Base-by-base conservation (phyloP, 2,113 vertebrate genomes). In the Micromys minutus region DNA sequence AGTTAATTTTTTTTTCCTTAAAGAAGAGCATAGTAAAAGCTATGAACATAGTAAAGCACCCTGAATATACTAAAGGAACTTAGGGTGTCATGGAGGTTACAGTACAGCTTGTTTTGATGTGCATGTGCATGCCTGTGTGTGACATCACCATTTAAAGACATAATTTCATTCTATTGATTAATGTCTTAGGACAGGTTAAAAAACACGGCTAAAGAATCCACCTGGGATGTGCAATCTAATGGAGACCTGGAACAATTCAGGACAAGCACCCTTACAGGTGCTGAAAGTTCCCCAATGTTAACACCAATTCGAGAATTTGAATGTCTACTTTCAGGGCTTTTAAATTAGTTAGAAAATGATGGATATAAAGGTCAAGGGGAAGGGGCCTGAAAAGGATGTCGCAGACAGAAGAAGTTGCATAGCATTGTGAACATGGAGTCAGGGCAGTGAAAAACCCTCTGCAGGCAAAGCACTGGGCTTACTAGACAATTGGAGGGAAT, bases 261-360 rank as follows among this genome's bases (percentile, higher is more conserved):
- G n/a, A 9, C 13, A 65, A 75, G 17, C 84, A 69, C 22, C 87
- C 57, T 81, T 29, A 79, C 0, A 42, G 22, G 10, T 29, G 65
- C 59, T 16, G 22, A 77, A 80, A 93, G 79, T 31, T 39, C 24
- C 69, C 42, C 71, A 81, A 93, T 87, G 21, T 42, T 74, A 72
- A 89, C 47, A 50, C 8, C 34, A 47, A 45, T 36, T 36, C 39
- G 24, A 88, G 39, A 79, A 36, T 15, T 89, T 55, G 71, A 87
- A 71, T 80, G 52, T 55, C 22, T 45, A 36, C 17, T 26, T 26
- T 81, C 1, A 47, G 1, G 52, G 36, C 71, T 81, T 72, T 65
- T 76, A 90, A 95, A 85, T 11, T 72, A 26, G 42, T 7, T 83
- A 47, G 47, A 93, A 79, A 94, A 50, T 86, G 26, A 91, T 94